Base-by-base conservation (phyloP, 2,888 invertebrate genomes). In the Stenichneumon culpator region DNA sequence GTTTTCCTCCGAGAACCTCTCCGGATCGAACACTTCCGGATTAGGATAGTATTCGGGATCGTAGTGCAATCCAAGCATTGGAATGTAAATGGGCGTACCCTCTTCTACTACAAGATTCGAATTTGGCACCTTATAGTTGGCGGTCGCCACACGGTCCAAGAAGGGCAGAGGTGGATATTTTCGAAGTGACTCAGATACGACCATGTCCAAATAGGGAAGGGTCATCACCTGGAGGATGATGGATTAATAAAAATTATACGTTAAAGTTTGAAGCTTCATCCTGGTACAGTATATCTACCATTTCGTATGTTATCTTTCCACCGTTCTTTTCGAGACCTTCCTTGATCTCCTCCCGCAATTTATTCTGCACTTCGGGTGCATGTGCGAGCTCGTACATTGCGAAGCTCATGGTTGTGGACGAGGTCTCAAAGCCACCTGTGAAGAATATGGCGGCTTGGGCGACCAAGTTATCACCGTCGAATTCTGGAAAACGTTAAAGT, bases 1-100 rank as follows among this genome's bases (percentile, higher is more conserved):
- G 16, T 92, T 92, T 65, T 93, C 92, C 0, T 90, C 89, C 6
- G 85, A 90, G 87, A 94, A 94, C 77, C 94, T 88, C 50, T 94
- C 93, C 0, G 95, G 95, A 87, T 94, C 92, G 86, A 93, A 95
- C 77, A 89, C 90, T 0, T 93, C 84, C 0, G 94, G 94, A 52
- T 94, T 89, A 0, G 94, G 92, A 75, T 90, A 95, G 80, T 93
- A 93, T 60, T 92, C 82, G 0, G 92, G 89, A 86, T 94, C 94
- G 22, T 90, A 91, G 22, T 95, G 95, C n/a, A 94, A 47, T 0
- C 92, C 93, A 3, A 87, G 82, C 74, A 94, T 88, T 0, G 94
- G 91, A n/a, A 94, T 90, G 1, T 89, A 83, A 0, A 94, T 86
- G 0, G 91, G 90, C 7, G 90, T 92, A 2, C 93, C 94, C 73